A percentile compares a stretch with the other conserved stretches of the same genome.
Conservation (phyloP, 2,888 invertebrate species). For the Vannuccia rotundouncinata region DNA sequence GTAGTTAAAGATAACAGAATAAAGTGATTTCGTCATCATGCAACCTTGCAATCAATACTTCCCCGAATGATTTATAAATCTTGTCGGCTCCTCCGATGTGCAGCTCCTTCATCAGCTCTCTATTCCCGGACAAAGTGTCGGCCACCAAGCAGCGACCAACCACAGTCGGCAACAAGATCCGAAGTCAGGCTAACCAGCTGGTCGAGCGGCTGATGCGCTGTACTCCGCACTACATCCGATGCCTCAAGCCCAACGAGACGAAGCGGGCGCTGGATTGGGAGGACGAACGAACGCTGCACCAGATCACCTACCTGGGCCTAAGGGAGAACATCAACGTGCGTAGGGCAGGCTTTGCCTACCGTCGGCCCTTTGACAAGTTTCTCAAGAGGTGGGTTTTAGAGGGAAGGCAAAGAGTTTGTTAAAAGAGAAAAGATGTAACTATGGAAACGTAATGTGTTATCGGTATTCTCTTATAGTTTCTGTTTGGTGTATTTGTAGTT, state of each 20-base stretch:
- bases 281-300: slow-evolving; percentile 63
- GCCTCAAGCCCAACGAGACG: slow-evolving; percentile 68
- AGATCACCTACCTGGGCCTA: slow-evolving; percentile 66
- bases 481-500: no score
- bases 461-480: no score
- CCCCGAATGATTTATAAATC: no score
- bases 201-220: slow-evolving; percentile 65
- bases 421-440: no score
- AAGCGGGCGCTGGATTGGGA: slow-evolving; percentile 66
- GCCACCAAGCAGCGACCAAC: slow-evolving; percentile 59
- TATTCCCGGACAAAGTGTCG: slow-evolving; percentile 62
- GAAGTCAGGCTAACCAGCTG: slow-evolving; percentile 64
- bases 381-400: slow-evolving; percentile 59
- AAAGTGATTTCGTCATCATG: no score
- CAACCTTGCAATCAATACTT: no score
- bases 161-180: slow-evolving; percentile 65
- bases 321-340: slow-evolving; percentile 66
- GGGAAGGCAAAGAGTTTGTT: no score
- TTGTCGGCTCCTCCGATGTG: neutral
- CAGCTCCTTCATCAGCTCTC: slow-evolving; percentile 61
- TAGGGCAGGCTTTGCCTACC: slow-evolving; percentile 66
- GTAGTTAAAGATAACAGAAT: no score
- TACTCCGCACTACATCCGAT: slow-evolving; percentile 66
- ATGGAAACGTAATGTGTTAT: no score
- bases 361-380: slow-evolving; percentile 63